phyloP scores from a whole-genome alignment of 2,888 invertebrate genomes.

The Carabus problematicus region DNA sequence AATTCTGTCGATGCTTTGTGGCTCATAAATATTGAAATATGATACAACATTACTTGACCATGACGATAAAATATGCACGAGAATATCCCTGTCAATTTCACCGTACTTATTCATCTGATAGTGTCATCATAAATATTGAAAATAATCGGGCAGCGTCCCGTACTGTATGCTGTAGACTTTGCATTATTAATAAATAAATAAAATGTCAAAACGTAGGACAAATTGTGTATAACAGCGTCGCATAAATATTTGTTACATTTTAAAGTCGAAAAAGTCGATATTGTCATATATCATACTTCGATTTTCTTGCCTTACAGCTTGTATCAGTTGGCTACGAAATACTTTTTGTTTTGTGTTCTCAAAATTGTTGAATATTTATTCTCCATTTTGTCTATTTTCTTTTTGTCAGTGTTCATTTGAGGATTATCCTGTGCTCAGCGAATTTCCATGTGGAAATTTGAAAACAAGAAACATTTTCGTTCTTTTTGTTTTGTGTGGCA shows the following conservation, averaged over 20 bases:
- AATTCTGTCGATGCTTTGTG: too few relatives aligned
- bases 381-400: too few relatives aligned
- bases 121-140: conserved; percentile 9
- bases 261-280: conserved; percentile 1
- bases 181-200: conserved; percentile 16
- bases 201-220: conserved; percentile 12
- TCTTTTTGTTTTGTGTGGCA: conserved; percentile 8
- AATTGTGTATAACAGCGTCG: conserved; percentile 5
- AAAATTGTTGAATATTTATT: too few relatives aligned
- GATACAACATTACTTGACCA: neutral
- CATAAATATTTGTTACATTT: conserved; percentile 16
- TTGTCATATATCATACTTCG: conserved; percentile 10
- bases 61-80: neutral
- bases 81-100: neutral
- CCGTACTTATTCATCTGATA: conserved; percentile 5
- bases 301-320: too few relatives aligned
- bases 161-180: neutral
- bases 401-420: neutral
- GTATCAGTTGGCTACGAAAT: too few relatives aligned
- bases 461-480: conserved; percentile 21
- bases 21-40: neutral
- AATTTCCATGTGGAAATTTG: conserved; percentile 5
- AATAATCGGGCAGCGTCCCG: neutral
- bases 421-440: neutral
- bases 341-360: too few relatives aligned